Percentiles rank a stretch among this genome's conserved stretches.
These are phyloP conservation scores for Microcebus ravelobensis DNA, from an alignment of 2,113 vertebrate species.

Conservation along the genomic window DNA sequence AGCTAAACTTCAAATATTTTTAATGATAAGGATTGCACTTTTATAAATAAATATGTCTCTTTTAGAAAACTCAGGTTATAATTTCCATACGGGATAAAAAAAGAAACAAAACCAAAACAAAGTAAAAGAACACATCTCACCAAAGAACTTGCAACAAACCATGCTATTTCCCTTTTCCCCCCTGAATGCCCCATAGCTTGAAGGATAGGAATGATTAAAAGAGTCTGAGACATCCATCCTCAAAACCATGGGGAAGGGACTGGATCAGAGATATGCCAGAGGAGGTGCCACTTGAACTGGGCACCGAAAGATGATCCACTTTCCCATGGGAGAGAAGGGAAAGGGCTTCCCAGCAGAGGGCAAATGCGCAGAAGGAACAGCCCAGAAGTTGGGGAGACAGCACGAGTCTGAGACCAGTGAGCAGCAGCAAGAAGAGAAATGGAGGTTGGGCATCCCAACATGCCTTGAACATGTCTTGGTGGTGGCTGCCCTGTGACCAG, in stretches of 20 bases:
- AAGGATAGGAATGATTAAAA: not conserved
- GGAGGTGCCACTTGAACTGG: too few species aligned
- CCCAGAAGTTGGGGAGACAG: rapidly evolving
- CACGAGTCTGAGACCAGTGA: not conserved
- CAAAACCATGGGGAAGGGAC: not conserved
- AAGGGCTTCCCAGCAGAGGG: not conserved
- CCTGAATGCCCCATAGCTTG: rapidly evolving
- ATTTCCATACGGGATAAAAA: not conserved
- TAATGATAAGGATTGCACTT: not conserved
- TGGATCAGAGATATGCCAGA: not conserved
- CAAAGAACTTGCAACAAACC: not conserved
- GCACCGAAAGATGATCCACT: rapidly evolving
- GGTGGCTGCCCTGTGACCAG: not conserved
- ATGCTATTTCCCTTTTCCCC: too few species aligned
- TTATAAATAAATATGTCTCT: not conserved
- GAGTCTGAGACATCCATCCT: not conserved
- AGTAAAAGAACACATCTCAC: not conserved
- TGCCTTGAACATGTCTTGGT: not conserved
- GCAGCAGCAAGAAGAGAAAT: not conserved
- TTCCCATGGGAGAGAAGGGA: not conserved
- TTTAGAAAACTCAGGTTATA: constrained; percentile 34
- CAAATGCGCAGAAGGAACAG: not conserved
- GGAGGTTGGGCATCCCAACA: not conserved
- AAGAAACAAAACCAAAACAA: not conserved
- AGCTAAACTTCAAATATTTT: not conserved